phyloP scores from a whole-genome alignment of 2,888 invertebrate species.

The Thecocarcelia acutangulata region DNA sequence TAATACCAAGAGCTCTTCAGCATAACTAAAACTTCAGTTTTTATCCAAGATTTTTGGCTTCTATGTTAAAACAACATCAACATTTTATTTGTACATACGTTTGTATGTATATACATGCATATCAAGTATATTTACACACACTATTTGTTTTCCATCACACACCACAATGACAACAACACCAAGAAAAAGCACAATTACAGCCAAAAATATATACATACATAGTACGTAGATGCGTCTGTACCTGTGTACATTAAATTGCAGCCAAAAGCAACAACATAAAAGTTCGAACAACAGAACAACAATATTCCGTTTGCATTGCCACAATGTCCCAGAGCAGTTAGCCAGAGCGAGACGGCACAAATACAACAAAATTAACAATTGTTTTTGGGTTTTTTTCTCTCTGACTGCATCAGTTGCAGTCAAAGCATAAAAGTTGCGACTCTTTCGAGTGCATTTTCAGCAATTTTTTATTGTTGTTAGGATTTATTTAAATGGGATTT shows the following conservation, averaged over 20 bases:
- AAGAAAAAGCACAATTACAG: slow-evolving; percentile 8
- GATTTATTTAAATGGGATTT: slow-evolving; percentile 9
- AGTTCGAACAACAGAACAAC: slow-evolving; percentile 27
- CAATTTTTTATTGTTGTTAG: slow-evolving; percentile 11
- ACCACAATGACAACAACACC: background rate
- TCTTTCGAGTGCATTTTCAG: slow-evolving; percentile 1
- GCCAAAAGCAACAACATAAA: slow-evolving; percentile 43
- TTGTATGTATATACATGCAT: background rate
- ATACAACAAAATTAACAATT: slow-evolving; percentile 7
- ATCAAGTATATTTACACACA: slow-evolving; percentile 10
- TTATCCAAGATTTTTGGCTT: slow-evolving; percentile 43
- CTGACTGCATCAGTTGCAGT: background rate
- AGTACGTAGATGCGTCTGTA: too few relatives aligned
- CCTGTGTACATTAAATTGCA: slow-evolving; percentile 18
- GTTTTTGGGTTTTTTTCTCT: background rate
- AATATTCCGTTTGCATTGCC: slow-evolving; percentile 16
- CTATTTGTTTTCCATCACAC: slow-evolving; percentile 9
- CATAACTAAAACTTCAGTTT: slow-evolving; percentile 60
- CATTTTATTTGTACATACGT: slow-evolving; percentile 8
- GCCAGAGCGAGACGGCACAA: slow-evolving; percentile 47
- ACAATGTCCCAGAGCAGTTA: slow-evolving; percentile 10
- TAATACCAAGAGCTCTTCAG: slow-evolving; percentile 79
- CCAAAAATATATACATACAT: too few relatives aligned
- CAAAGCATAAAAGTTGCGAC: slow-evolving; percentile 2
- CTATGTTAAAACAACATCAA: slow-evolving; percentile 13